A percentile compares a stretch with the other conserved stretches of the same genome.
Evolutionary conservation across 2,797 vertebrate species (phyloP).

Genomic region (Enteromius viviparus): DNA sequence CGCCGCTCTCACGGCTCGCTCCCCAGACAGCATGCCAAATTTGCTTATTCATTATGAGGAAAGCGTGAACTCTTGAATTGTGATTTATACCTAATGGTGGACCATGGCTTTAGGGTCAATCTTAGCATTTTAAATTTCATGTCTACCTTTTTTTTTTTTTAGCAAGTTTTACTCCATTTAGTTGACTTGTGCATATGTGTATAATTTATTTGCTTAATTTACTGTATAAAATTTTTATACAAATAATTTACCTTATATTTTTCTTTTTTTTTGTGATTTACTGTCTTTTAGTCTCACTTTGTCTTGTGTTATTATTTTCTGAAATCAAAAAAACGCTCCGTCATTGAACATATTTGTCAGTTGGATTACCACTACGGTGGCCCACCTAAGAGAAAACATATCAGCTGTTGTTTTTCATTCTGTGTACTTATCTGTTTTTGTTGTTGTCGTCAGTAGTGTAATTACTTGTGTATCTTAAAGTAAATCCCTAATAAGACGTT

Average conservation of each 20-base stretch:
- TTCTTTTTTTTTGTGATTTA: neutral
- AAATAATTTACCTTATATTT: neutral
- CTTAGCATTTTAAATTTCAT: constrained; percentile 39
- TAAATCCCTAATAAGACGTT: constrained; percentile 23
- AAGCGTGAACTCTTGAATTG: too few relatives aligned
- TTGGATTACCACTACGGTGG: neutral
- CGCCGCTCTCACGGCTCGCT: too few relatives aligned
- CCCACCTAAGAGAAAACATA: neutral
- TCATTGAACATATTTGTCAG: neutral
- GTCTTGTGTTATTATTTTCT: neutral
- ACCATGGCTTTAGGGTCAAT: constrained; percentile 60
- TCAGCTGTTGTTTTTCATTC: constrained; percentile 5
- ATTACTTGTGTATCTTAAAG: constrained; percentile 13
- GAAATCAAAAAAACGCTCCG: neutral
- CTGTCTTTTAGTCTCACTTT: too few relatives aligned
- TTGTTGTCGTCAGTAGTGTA: constrained; percentile 38
- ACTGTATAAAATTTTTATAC: neutral
- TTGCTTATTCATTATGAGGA: too few relatives aligned
- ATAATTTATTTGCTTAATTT: neutral
- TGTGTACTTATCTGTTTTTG: constrained; percentile 4
- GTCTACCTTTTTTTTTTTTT: constrained; percentile 25
- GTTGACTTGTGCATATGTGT: neutral
- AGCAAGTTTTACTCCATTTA: neutral
- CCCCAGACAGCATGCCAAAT: too few relatives aligned
- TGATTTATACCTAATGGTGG: neutral